A percentile compares a stretch with the other conserved stretches of the same genome.
phyloP scores from a whole-genome alignment of 2,113 vertebrate genomes.

The Puffinus mauretanicus region DNA sequence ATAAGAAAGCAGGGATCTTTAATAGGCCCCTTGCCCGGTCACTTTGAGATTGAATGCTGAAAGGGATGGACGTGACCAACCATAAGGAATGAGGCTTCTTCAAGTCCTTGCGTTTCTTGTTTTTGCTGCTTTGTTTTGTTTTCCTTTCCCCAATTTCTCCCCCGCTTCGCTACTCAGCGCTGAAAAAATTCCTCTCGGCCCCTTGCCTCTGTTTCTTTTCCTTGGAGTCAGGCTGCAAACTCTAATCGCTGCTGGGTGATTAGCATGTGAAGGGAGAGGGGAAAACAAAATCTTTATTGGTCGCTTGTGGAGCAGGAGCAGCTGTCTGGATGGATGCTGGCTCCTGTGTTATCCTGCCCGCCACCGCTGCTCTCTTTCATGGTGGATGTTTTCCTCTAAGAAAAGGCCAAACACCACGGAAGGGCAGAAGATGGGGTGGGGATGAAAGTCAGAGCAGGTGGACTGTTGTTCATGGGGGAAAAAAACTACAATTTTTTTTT shows the following conservation, averaged over 20 bases:
- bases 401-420: not conserved
- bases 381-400: not conserved
- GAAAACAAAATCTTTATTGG: constrained; percentile 51
- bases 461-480: not conserved
- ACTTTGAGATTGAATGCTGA: constrained; percentile 11
- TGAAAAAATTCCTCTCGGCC: not conserved
- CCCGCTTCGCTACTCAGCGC: not conserved
- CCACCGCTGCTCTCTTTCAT: not conserved
- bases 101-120: not conserved
- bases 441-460: not conserved
- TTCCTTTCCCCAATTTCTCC: not conserved
- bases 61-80: not conserved
- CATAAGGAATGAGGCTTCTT: constrained; percentile 27
- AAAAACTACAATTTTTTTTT: fast-evolving
- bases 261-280: constrained; percentile 37
- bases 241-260: not conserved
- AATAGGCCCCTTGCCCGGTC: not conserved
- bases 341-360: not conserved
- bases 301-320: not conserved
- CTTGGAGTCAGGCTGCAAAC: not conserved
- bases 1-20: not conserved
- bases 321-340: constrained; percentile 8
- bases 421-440: not conserved
- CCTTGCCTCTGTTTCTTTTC: not conserved
- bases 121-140: not conserved